Conservation (phyloP, 2,113 vertebrate species). For the Porphyrio hochstetteri region DNA sequence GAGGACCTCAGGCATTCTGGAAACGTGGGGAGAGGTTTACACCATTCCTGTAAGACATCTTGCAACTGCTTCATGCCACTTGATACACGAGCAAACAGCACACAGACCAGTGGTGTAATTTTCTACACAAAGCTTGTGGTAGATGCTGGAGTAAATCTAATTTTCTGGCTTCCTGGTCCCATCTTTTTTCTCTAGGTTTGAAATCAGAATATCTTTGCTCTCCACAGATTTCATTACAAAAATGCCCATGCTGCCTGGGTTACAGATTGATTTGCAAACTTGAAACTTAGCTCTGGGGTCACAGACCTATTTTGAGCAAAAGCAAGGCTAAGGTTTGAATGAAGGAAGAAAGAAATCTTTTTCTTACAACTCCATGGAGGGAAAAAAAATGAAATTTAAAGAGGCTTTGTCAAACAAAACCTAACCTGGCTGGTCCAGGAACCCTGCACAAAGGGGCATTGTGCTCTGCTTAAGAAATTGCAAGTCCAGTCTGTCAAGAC, state of each 20-base stretch:
- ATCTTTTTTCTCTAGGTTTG: not conserved
- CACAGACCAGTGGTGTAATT: not conserved
- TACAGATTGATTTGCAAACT: conserved; percentile 27
- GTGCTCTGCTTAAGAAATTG: conserved; percentile 13
- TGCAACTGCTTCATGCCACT: not conserved
- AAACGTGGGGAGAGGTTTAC: not conserved
- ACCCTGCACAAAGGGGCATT: not conserved
- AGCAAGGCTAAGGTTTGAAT: not conserved
- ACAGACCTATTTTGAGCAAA: not conserved
- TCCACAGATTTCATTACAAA: not conserved
- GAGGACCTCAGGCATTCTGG: conserved; percentile 25
- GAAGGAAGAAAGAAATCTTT: conserved; percentile 57
- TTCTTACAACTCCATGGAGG: not conserved
- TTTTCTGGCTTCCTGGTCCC: not conserved
- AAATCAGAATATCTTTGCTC: not conserved
- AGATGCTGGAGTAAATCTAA: not conserved
- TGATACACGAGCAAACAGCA: not conserved
- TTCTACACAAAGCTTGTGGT: not conserved
- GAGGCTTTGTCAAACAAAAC: conserved; percentile 56
- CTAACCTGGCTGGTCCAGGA: not conserved
- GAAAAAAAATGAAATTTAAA: conserved; percentile 8
- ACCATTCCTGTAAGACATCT: not conserved
- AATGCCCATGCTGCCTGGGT: not conserved
- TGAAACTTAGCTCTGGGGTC: not conserved
- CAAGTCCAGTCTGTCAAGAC: conserved; percentile 8